Evolutionary conservation across 2,888 invertebrate genomes (phyloP), one percentile per base, ranked within the genome.

Genomic region (Vannuccia rotundouncinata): DNA sequence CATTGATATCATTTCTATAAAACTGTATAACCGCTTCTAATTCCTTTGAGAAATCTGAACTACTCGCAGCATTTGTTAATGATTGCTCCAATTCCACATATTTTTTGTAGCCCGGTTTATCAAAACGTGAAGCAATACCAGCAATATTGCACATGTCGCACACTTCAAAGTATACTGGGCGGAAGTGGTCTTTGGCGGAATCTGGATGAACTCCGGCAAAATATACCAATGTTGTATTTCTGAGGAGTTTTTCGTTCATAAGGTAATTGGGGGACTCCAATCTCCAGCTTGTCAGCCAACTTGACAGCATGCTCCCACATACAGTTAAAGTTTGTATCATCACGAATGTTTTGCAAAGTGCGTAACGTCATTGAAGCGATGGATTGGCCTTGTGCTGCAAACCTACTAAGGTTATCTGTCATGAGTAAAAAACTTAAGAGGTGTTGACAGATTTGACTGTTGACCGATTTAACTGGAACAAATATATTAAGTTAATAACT

Each of bases 321-420:
- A 66, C 10, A 66, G 66, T 66, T 66, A 66, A 66, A 66, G 10
- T 66, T 66, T 66, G 66, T 66, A 66, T 66, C 66, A 22, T 66
- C 66, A 66, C 66, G 66, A 66, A 66, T 66, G 66, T 66, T 66
- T 66, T 66, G 66, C 66, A 66, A 22, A 66, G 66, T n/a, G 66
- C 66, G 66, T 66, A 66, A 66, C 66, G 66, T 66, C 66, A 66
- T 66, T 66, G 66, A 66, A 22, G 25, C 10, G 66, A 66, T 66
- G 66, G 66, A 66, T 66, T 66, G 10, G 25, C 66, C 66, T 66
- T 66, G 66, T 66, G 66, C 66, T 66, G 25, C 66, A n/a, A n/a
- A n/a, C n/a, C n/a, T n/a, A n/a, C n/a, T n/a, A n/a, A n/a, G n/a
- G n/a, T n/a, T n/a, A n/a, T n/a, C n/a, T n/a, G n/a, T n/a, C n/a